Percentiles rank a stretch among this genome's conserved stretches.
phyloP scores from a whole-genome alignment of 2,888 invertebrate genomes.

The Lepetodrilus schrolli region DNA sequence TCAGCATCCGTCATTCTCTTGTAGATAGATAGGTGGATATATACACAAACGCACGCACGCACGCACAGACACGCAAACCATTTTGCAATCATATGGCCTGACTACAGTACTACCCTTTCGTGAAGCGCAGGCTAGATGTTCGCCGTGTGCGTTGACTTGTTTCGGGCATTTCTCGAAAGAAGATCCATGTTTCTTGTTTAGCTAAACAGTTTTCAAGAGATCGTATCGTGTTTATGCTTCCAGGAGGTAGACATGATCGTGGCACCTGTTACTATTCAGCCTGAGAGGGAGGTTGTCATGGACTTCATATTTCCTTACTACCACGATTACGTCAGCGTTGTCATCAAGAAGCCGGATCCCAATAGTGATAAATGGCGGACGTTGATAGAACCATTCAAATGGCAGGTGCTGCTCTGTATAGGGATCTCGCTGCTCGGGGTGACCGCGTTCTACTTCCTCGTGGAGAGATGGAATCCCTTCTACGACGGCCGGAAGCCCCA shows the following conservation, averaged over 20 bases:
- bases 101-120: no score
- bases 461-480: conserved; percentile 56
- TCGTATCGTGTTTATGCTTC: not conserved
- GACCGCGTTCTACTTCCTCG: conserved; percentile 47
- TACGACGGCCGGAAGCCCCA: conserved; percentile 36
- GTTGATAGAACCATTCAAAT: conserved; percentile 54
- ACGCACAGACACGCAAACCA: no score
- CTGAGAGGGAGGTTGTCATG: conserved; percentile 89
- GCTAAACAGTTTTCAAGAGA: no score
- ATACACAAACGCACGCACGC: no score
- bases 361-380: conserved; percentile 52
- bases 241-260: conserved; percentile 90
- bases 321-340: conserved; percentile 52
- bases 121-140: no score
- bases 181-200: no score
- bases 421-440: conserved; percentile 43
- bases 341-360: conserved; percentile 55
- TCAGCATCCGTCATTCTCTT: no score
- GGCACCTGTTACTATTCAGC: conserved; percentile 90
- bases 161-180: no score
- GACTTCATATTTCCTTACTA: conserved; percentile 89
- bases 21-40: no score
- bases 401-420: conserved; percentile 56
- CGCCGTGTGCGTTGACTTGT: no score
- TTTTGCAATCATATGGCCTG: no score